phyloP scores from a whole-genome alignment of 2,113 vertebrate species.

The Morone saxatilis region DNA sequence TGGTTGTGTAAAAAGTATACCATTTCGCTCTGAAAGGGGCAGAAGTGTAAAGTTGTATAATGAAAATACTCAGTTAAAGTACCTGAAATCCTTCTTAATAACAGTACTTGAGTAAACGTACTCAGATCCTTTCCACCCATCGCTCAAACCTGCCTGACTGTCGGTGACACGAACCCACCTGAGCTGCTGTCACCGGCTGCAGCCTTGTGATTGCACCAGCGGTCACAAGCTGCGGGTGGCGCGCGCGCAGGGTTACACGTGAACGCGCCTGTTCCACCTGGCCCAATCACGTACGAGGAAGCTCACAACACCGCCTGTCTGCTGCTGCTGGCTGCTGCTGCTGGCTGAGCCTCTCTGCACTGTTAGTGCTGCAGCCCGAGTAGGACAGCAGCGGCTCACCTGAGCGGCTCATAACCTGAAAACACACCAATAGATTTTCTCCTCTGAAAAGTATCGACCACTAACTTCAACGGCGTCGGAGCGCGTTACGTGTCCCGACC shows the following conservation, averaged over 20 bases:
- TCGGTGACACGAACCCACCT: neutral
- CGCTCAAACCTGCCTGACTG: neutral
- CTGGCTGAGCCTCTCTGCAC: neutral
- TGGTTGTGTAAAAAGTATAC: neutral
- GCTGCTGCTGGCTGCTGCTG: neutral
- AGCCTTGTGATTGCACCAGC: slow-evolving; percentile 46
- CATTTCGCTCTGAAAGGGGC: neutral
- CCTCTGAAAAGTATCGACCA: slow-evolving; percentile 55
- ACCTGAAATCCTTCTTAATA: neutral
- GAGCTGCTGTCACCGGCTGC: neutral
- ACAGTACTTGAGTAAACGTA: neutral
- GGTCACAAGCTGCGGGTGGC: slow-evolving; percentile 8
- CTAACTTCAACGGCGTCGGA: slow-evolving; percentile 50
- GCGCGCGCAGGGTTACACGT: neutral
- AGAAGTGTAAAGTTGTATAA: neutral
- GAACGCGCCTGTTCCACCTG: slow-evolving; percentile 74
- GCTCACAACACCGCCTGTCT: slow-evolving; percentile 39
- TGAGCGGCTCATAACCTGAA: slow-evolving; percentile 9
- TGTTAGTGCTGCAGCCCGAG: slow-evolving; percentile 51
- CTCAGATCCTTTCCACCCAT: neutral
- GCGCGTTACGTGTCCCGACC: slow-evolving; percentile 53
- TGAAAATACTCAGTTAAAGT: neutral
- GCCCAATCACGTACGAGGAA: slow-evolving; percentile 70
- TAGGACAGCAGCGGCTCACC: slow-evolving; percentile 32
- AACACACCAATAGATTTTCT: slow-evolving; percentile 39